Percentiles rank a stretch among this genome's conserved stretches.
Evolutionary conservation across 2,888 invertebrate genomes (phyloP).

Genomic region (Xanthorhoe spadicearia): DNA sequence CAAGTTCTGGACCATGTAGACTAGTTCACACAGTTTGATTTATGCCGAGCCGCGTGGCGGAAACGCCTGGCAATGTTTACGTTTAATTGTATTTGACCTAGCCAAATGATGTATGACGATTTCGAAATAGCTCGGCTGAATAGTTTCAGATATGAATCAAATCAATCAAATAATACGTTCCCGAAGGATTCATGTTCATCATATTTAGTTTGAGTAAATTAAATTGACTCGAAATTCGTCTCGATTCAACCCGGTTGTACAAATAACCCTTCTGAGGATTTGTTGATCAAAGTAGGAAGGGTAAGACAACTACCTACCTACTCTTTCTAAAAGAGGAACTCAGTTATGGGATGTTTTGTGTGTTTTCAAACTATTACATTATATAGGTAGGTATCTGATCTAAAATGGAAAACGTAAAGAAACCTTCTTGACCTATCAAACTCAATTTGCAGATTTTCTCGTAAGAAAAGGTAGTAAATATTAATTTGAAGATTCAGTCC

Average conservation of each 20-base stretch:
- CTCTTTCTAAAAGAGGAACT: neutral
- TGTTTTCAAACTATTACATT: too few relatives aligned
- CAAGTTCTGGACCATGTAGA: too few relatives aligned
- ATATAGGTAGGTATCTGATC: too few relatives aligned
- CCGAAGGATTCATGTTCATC: neutral
- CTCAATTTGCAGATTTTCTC: too few relatives aligned
- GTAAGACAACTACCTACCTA: slow-evolving; percentile 6
- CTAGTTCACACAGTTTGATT: slow-evolving; percentile 33
- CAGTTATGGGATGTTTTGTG: neutral
- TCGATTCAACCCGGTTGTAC: slow-evolving; percentile 5
- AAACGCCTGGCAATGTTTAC: slow-evolving; percentile 17
- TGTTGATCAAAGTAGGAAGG: slow-evolving; percentile 12
- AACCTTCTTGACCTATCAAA: too few relatives aligned
- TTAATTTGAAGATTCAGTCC: neutral
- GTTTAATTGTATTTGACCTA: neutral
- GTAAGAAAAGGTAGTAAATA: too few relatives aligned
- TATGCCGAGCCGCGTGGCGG: slow-evolving; percentile 19
- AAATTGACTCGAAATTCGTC: slow-evolving; percentile 5
- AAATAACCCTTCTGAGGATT: slow-evolving; percentile 11
- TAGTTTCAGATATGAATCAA: neutral
- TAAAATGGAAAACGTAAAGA: too few relatives aligned
- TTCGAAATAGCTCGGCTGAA: slow-evolving; percentile 8
- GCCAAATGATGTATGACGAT: slow-evolving; percentile 10
- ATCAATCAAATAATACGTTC: neutral
- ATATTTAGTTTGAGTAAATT: neutral